Conservation (phyloP, 1,140 invertebrate genomes). For the Listronotus oregonensis region DNA sequence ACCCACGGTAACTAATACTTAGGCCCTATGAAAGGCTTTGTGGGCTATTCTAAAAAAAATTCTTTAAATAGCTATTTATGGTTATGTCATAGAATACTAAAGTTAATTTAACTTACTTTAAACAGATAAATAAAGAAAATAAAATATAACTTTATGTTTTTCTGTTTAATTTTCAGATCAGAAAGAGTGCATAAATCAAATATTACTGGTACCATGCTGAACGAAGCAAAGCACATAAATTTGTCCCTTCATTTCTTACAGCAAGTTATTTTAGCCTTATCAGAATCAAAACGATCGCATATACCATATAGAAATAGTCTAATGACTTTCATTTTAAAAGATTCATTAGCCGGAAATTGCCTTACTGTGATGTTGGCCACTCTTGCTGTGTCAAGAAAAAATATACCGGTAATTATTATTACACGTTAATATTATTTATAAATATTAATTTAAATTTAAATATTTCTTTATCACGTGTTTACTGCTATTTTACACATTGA, state of each 20-base stretch:
- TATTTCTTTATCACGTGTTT: no score
- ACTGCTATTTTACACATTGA: no score
- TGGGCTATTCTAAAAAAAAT: no score
- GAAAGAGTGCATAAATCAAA: conserved; percentile 58
- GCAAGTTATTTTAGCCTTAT: conserved; percentile 69
- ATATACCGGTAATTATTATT: conserved; percentile 58
- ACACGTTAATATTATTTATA: neutral
- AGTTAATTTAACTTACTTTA: no score
- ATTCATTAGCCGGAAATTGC: conserved; percentile 71
- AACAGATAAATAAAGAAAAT: no score
- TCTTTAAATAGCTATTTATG: no score
- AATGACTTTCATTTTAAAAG: conserved; percentile 67
- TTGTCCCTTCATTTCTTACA: conserved; percentile 71
- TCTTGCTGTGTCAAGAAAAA: conserved; percentile 61
- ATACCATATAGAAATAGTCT: conserved; percentile 68
- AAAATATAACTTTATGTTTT: no score
- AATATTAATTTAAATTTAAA: no score
- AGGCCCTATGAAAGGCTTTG: no score
- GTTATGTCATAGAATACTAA: no score
- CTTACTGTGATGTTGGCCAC: conserved; percentile 72
- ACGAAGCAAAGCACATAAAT: conserved; percentile 69
- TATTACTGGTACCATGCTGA: conserved; percentile 61
- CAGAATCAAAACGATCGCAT: conserved; percentile 63
- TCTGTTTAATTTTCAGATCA: conserved; percentile 57
- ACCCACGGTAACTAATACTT: no score